Conservation (phyloP, 2,797 vertebrate genomes). For the Anguilla megastoma region DNA sequence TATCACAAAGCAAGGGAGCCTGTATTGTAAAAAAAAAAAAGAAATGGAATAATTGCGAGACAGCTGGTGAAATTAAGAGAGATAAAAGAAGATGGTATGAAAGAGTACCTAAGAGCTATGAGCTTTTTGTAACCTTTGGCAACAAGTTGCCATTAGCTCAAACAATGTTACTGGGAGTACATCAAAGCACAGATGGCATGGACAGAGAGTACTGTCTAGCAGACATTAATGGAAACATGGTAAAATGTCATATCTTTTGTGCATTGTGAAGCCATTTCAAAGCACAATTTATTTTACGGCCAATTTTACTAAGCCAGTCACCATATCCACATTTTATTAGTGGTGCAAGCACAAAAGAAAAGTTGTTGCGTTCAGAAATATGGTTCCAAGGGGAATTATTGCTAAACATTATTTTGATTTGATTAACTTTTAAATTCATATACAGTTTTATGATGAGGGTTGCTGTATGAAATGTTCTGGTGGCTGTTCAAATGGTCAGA, state of each 20-base stretch:
- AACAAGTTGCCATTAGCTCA: conserved; percentile 9
- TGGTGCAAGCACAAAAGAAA: too few species aligned
- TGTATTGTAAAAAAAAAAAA: neutral
- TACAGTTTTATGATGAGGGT: too few species aligned
- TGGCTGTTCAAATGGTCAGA: too few species aligned
- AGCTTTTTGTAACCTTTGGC: conserved; percentile 9
- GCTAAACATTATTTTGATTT: too few species aligned
- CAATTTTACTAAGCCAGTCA: neutral
- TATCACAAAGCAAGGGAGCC: neutral
- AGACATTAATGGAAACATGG: neutral
- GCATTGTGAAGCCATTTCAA: neutral
- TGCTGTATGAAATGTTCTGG: too few species aligned
- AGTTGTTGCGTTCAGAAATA: too few species aligned
- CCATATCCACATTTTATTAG: too few species aligned
- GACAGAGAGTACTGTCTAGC: neutral
- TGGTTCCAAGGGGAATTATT: too few species aligned
- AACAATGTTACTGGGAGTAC: neutral
- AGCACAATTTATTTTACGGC: neutral
- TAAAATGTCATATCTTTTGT: neutral
- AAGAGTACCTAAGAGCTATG: conserved; percentile 19
- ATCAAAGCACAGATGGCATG: neutral
- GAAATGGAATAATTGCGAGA: neutral
- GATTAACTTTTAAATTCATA: too few species aligned
- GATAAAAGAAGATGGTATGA: conserved; percentile 3
- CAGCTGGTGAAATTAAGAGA: conserved; percentile 15